phyloP scores from a whole-genome alignment of 2,113 vertebrate genomes.

The Nerophis ophidion region DNA sequence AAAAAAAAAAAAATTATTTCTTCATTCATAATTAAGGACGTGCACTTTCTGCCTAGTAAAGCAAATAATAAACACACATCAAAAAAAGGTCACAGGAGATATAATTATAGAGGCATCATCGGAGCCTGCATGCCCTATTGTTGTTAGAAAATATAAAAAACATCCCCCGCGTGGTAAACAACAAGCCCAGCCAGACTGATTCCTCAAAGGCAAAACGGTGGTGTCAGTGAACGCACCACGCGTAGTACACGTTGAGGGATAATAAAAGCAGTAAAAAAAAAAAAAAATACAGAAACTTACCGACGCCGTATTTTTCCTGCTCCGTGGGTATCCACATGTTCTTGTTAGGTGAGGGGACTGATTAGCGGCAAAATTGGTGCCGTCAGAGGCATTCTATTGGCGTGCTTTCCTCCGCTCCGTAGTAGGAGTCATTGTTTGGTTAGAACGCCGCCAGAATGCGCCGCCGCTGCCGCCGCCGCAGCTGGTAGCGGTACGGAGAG shows the following conservation, averaged over 20 bases:
- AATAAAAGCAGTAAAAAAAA: constrained; percentile 9
- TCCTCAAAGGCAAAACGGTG: neutral
- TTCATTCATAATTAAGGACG: neutral
- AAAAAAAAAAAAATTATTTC: too few relatives aligned
- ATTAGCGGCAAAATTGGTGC: constrained; percentile 39
- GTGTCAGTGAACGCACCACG: constrained; percentile 10
- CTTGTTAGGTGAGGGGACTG: constrained; percentile 43
- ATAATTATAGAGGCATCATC: constrained; percentile 20
- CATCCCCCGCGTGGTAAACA: neutral
- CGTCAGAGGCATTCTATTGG: constrained; percentile 61
- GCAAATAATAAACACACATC: neutral
- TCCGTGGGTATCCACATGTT: constrained; percentile 97
- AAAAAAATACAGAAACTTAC: constrained; percentile 76
- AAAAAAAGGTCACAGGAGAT: neutral
- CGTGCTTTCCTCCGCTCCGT: constrained; percentile 56
- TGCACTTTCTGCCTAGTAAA: neutral
- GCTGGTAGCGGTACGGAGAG: constrained; percentile 42
- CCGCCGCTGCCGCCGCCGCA: constrained; percentile 28
- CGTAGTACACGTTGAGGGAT: neutral
- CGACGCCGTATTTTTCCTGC: constrained; percentile 96
- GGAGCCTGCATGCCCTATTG: constrained; percentile 17
- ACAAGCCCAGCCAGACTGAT: neutral
- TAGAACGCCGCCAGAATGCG: constrained; percentile 53
- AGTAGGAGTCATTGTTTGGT: constrained; percentile 75
- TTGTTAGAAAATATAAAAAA: neutral